A percentile compares a stretch with the other conserved stretches of the same genome.
These are phyloP conservation scores for Columba guinea DNA, from an alignment of 2,797 vertebrate genomes.

Conservation along the genomic window DNA sequence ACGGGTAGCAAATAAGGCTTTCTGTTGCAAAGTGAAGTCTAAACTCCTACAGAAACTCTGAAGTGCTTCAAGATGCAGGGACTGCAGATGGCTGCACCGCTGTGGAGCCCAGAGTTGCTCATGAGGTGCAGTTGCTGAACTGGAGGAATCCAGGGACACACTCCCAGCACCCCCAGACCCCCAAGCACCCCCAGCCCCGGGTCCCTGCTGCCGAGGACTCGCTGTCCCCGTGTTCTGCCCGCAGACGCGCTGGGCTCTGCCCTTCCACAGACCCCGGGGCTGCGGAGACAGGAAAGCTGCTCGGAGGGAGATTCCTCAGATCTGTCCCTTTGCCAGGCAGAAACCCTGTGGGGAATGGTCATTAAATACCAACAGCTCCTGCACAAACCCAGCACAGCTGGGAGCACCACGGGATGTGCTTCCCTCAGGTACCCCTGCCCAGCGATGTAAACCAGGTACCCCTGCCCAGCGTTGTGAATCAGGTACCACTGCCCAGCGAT, in stretches of 20 bases:
- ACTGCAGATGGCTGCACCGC: neutral
- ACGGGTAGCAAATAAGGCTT: neutral
- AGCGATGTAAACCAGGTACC: too few species aligned
- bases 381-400: neutral
- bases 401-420: accelerated
- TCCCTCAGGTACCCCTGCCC: neutral
- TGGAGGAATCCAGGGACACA: neutral
- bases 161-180: accelerated
- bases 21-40: neutral
- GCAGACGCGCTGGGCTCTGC: neutral
- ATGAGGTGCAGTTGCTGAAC: accelerated
- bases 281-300: neutral
- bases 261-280: neutral
- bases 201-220: too few species aligned
- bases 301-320: neutral
- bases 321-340: neutral
- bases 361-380: neutral
- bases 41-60: neutral
- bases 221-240: accelerated
- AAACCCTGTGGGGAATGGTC: neutral
- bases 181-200: neutral
- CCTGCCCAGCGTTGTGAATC: too few species aligned
- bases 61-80: neutral
- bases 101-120: neutral
- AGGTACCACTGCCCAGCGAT: too few species aligned